Conservation (phyloP, 1,140 invertebrate species). For the Trichonephila inaurata region DNA sequence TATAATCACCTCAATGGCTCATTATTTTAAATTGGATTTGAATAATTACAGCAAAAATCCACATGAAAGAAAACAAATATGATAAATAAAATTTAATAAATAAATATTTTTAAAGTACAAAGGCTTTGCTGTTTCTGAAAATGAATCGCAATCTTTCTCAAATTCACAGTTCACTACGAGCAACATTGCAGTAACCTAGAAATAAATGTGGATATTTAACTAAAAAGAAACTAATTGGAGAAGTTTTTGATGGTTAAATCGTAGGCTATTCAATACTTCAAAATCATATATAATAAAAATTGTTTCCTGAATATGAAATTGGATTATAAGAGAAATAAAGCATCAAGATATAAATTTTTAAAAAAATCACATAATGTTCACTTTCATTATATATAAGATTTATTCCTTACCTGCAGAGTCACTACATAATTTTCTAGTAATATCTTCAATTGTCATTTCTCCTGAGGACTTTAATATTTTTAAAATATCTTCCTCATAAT, state of each 20-base stretch:
- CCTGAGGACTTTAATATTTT: conserved; percentile 33
- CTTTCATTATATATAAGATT: neutral
- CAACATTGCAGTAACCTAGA: conserved; percentile 36
- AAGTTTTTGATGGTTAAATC: neutral
- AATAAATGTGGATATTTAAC: neutral
- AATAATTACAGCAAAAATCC: too few species aligned
- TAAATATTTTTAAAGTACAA: too few species aligned
- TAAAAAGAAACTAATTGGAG: neutral
- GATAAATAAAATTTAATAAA: too few species aligned
- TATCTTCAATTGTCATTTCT: neutral
- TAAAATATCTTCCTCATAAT: conserved; percentile 65
- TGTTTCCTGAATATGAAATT: neutral
- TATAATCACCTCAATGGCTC: too few species aligned
- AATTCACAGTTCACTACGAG: neutral
- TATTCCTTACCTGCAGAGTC: conserved; percentile 37
- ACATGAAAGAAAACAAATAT: too few species aligned
- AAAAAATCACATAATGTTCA: neutral
- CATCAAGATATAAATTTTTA: neutral
- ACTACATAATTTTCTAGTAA: conserved; percentile 39
- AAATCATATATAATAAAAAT: too few species aligned
- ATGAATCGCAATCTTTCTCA: neutral
- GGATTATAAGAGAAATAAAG: neutral
- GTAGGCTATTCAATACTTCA: too few species aligned
- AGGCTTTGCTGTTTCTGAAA: neutral
- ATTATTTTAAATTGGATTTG: too few species aligned